Evolutionary conservation across 2,113 vertebrate species (phyloP).

Genomic region (Aythya baeri): DNA sequence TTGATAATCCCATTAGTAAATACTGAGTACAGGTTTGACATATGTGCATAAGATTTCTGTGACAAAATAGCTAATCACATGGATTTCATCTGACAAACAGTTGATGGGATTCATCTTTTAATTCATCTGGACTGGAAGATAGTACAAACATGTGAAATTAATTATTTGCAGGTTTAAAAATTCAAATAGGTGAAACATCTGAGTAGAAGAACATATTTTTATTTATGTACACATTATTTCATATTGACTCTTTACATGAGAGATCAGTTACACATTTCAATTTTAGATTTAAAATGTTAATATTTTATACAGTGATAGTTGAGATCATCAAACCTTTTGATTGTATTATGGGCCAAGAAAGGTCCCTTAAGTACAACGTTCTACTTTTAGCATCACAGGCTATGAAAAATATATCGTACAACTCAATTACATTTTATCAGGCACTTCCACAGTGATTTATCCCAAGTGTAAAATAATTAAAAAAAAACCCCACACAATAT

Average conservation of each 20-base stretch:
- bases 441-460: background rate
- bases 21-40: background rate
- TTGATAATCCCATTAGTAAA: background rate
- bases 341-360: background rate
- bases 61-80: background rate
- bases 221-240: background rate
- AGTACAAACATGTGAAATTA: background rate
- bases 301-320: background rate
- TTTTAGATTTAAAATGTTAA: background rate
- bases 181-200: background rate
- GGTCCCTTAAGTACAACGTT: background rate
- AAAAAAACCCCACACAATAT: background rate
- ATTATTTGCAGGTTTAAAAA: background rate
- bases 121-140: background rate
- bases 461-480: background rate
- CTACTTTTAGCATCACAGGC: background rate
- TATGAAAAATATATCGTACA: background rate
- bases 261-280: background rate
- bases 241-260: background rate
- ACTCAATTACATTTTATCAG: background rate
- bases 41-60: background rate
- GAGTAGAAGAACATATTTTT: background rate
- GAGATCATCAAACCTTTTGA: background rate
- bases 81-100: background rate
- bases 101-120: background rate